These are phyloP conservation scores for Hyaena hyaena DNA, from an alignment of 2,113 vertebrate species.

Conservation along the genomic window DNA sequence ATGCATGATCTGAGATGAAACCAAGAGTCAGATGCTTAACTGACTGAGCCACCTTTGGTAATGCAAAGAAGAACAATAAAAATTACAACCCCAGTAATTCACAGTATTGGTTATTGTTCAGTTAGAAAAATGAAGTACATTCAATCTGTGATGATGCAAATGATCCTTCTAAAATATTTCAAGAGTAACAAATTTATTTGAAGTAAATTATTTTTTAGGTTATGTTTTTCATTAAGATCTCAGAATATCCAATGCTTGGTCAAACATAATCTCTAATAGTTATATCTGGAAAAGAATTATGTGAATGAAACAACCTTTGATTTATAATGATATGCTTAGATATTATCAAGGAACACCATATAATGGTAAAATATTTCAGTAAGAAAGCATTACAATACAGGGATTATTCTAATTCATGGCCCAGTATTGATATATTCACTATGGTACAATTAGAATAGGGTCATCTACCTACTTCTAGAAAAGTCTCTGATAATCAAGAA, in stretches of 20 bases:
- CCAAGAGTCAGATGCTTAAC: no score
- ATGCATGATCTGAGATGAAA: no score
- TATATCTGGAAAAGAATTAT: not conserved
- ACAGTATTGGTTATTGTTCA: not conserved
- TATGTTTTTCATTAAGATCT: not conserved
- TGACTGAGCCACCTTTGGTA: not conserved
- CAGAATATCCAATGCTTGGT: not conserved
- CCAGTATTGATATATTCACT: not conserved
- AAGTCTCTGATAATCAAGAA: not conserved
- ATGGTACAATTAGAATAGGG: not conserved
- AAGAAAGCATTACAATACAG: not conserved
- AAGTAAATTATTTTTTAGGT: not conserved
- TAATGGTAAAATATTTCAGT: not conserved
- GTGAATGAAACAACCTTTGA: not conserved
- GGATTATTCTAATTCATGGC: not conserved
- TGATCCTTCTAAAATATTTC: not conserved
- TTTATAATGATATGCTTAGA: not conserved
- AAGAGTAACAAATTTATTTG: not conserved
- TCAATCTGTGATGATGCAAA: not conserved
- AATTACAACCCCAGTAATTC: not conserved
- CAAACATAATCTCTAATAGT: not conserved
- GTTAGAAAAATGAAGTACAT: not conserved
- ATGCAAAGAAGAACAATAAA: not conserved
- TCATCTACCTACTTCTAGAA: not conserved
- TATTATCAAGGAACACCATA: not conserved